Evolutionary conservation across 2,888 invertebrate genomes (phyloP).

Genomic region (Thera britannica): DNA sequence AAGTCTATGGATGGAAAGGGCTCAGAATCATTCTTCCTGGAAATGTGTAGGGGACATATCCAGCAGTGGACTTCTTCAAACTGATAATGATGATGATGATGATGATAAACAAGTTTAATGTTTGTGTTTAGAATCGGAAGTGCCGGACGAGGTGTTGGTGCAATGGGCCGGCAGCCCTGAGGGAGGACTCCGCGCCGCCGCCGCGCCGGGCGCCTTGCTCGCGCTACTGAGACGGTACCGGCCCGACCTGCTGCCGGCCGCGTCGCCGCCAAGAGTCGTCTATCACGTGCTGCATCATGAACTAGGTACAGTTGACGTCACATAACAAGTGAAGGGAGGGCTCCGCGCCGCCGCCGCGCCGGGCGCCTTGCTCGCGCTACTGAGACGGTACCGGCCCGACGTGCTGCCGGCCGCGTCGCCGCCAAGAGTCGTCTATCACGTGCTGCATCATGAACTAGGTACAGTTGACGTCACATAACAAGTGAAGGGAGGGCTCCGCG

Average conservation of each 20-base stretch:
- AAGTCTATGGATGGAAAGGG: no score
- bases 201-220: conserved; percentile 85
- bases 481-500: conserved; percentile 53
- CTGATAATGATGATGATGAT: no score
- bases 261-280: conserved; percentile 91
- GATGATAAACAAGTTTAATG: no score
- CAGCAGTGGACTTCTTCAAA: no score
- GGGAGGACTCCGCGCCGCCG: conserved; percentile 62
- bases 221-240: conserved; percentile 93
- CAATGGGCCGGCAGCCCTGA: conserved; percentile 88
- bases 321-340: conserved; percentile 41
- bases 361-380: conserved; percentile 89
- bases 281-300: conserved; percentile 94
- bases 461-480: background rate
- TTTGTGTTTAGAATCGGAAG: conserved; percentile 82
- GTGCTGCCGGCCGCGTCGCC: conserved; percentile 91
- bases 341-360: conserved; percentile 62
- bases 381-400: conserved; percentile 95
- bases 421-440: conserved; percentile 93
- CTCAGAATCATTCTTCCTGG: no score
- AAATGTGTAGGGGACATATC: no score
- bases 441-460: conserved; percentile 93
- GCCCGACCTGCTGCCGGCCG: conserved; percentile 94
- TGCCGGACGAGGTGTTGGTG: conserved; percentile 90
- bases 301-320: conserved; percentile 79